Conservation (phyloP, 2,888 invertebrate species). For the Azorinus chamasolen region DNA sequence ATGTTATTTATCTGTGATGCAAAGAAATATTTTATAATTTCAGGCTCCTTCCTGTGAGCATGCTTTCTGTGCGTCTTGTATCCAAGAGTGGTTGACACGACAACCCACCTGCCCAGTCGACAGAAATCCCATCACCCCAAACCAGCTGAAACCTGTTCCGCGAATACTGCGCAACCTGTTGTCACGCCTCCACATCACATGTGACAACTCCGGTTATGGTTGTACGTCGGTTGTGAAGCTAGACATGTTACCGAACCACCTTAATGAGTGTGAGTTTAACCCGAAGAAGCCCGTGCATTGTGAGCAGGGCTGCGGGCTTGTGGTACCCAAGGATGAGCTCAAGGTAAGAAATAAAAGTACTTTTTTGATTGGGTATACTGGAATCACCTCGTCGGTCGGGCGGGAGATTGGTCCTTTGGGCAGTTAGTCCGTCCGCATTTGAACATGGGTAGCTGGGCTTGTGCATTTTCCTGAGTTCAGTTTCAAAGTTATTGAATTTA, state of each 20-base stretch:
- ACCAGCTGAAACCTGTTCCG: constrained; percentile 95
- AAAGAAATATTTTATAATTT: too few relatives aligned
- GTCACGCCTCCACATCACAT: constrained; percentile 93
- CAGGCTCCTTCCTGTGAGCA: constrained; percentile 98
- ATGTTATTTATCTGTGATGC: too few relatives aligned
- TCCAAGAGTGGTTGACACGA: constrained; percentile 97
- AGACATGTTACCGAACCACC: constrained; percentile 93
- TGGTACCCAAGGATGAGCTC: constrained; percentile 97
- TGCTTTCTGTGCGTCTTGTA: constrained; percentile 97
- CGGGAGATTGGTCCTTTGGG: too few relatives aligned
- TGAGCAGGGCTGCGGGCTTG: constrained; percentile 96
- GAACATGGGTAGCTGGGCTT: too few relatives aligned
- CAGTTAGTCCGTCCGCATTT: too few relatives aligned
- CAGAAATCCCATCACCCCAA: constrained; percentile 94
- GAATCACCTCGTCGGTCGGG: too few relatives aligned
- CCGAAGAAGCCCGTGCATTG: constrained; percentile 97
- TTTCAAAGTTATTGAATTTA: too few relatives aligned
- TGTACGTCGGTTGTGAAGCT: constrained; percentile 95
- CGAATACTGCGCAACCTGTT: constrained; percentile 96
- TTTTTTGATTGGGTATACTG: too few relatives aligned
- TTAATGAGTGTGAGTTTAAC: constrained; percentile 97
- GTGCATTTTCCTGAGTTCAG: too few relatives aligned
- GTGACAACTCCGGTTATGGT: constrained; percentile 92
- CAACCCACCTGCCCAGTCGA: constrained; percentile 98
- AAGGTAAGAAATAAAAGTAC: constrained; percentile 89